These are phyloP conservation scores for Corythoichthys haematopterus DNA, from an alignment of 2,113 vertebrate genomes.

Conservation along the genomic window DNA sequence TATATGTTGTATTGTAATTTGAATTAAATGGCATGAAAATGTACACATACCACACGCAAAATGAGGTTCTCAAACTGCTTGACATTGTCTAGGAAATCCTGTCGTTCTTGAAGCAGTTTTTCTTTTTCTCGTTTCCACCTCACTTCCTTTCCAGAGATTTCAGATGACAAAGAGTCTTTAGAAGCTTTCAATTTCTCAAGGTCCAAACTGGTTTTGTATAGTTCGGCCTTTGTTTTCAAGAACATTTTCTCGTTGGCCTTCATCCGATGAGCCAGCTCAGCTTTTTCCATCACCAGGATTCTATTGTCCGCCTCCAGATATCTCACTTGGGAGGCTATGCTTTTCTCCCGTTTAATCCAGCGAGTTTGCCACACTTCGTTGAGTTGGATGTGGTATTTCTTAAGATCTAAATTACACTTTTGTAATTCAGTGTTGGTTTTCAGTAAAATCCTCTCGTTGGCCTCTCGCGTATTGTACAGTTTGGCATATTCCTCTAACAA, in stretches of 20 bases:
- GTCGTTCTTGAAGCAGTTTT: neutral
- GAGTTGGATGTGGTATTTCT: conserved; percentile 1
- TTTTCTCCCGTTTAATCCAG: conserved; percentile 6
- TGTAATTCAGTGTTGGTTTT: conserved; percentile 1
- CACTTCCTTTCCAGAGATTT: neutral
- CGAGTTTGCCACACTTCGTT: conserved; percentile 5
- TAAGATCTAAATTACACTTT: conserved; percentile 1
- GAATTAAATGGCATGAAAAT: neutral
- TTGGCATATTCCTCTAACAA: conserved; percentile 7
- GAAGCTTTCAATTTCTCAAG: conserved; percentile 1
- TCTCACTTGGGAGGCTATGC: neutral
- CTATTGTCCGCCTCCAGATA: conserved; percentile 1
- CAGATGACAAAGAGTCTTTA: neutral
- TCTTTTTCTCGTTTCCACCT: neutral
- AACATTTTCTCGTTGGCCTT: neutral
- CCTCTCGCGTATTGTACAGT: conserved; percentile 1
- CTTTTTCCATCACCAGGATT: conserved; percentile 3
- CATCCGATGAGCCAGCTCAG: neutral
- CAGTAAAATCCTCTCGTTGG: conserved; percentile 1
- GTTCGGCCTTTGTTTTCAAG: conserved; percentile 5
- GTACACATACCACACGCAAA: neutral
- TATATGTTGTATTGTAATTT: no score
- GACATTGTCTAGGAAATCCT: neutral
- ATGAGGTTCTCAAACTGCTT: conserved; percentile 1
- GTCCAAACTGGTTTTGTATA: conserved; percentile 1